Conservation (phyloP, 2,113 vertebrate genomes). For the Indri indri region DNA sequence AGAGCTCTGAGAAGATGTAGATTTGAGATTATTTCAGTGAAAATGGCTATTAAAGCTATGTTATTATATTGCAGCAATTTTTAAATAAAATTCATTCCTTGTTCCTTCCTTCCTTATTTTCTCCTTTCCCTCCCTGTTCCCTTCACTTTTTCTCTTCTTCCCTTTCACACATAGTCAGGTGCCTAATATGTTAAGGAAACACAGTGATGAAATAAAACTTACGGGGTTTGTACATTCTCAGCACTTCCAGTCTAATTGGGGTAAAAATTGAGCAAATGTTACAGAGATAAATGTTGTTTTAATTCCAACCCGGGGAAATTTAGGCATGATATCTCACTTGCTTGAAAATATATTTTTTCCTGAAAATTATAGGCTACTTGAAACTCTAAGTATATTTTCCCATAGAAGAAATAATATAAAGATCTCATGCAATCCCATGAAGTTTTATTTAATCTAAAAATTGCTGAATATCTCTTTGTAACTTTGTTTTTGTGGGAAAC, state of each 20-base stretch:
- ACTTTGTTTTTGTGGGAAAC: conserved; percentile 9
- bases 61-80: background rate
- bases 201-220: background rate
- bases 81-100: background rate
- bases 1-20: background rate
- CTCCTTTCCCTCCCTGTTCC: background rate
- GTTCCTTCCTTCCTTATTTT: background rate
- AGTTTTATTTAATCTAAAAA: background rate
- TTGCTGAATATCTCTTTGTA: conserved; percentile 18
- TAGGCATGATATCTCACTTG: background rate
- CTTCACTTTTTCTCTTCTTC: background rate
- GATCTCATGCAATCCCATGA: background rate
- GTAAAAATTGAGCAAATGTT: conserved; percentile 4
- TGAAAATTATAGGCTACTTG: background rate
- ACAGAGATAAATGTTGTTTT: background rate
- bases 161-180: background rate
- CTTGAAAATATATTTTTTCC: background rate
- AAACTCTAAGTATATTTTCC: conserved; percentile 16
- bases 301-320: background rate
- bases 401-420: background rate
- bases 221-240: background rate
- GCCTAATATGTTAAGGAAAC: background rate
- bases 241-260: background rate
- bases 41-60: background rate
- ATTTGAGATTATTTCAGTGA: background rate